These are phyloP conservation scores for Luperina testacea DNA, from an alignment of 2,888 invertebrate genomes.

Conservation along the genomic window DNA sequence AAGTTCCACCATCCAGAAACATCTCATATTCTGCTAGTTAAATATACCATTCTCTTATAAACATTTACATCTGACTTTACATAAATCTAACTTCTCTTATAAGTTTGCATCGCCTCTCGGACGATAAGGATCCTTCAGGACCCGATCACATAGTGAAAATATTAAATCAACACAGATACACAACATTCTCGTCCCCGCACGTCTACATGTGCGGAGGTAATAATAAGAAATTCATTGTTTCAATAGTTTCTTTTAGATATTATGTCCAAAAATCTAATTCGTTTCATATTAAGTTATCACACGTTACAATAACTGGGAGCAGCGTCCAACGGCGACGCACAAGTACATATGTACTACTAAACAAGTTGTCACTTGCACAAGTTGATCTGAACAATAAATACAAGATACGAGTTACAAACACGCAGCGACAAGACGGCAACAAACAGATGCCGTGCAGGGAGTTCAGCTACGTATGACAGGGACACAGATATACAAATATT, in stretches of 20 bases:
- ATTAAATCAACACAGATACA: conserved; percentile 61
- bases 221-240: conserved; percentile 62
- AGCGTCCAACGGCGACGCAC: conserved; percentile 46
- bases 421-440: conserved; percentile 11
- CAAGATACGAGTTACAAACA: conserved; percentile 15
- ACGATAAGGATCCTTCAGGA: conserved; percentile 50
- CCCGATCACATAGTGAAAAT: conserved; percentile 59
- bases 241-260: conserved; percentile 53
- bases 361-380: conserved; percentile 42
- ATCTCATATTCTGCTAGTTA: conserved; percentile 60
- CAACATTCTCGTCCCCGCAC: conserved; percentile 53
- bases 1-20: conserved; percentile 47
- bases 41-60: conserved; percentile 63
- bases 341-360: conserved; percentile 50
- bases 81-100: conserved; percentile 52
- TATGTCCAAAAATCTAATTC: conserved; percentile 63
- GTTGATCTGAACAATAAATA: conserved; percentile 32
- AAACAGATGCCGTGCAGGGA: background rate
- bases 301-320: conserved; percentile 64
- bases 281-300: conserved; percentile 68
- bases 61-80: conserved; percentile 62
- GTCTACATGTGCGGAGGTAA: conserved; percentile 42
- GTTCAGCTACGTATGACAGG: conserved; percentile 10
- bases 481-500: conserved; percentile 64
- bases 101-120: conserved; percentile 49